Percentiles rank a stretch among this genome's conserved stretches.
Evolutionary conservation across 1,140 invertebrate genomes (phyloP).

Genomic region (Drosophila punjabiensis): DNA sequence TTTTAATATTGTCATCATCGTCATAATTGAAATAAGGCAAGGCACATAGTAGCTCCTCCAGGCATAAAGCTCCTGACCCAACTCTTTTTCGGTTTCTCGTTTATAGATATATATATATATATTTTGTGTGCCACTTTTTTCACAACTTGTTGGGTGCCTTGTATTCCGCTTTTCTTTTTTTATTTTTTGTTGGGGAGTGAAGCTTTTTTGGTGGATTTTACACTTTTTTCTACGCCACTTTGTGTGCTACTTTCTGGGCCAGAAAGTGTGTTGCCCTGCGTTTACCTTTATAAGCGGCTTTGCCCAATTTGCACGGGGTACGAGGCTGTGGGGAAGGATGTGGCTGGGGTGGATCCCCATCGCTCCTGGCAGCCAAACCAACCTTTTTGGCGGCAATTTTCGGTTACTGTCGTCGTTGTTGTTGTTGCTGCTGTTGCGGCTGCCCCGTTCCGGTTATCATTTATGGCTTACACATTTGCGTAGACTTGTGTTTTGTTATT

Average conservation of each 20-base stretch:
- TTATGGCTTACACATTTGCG: conserved; percentile 81
- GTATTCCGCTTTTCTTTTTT: not conserved
- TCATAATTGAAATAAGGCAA: conserved; percentile 77
- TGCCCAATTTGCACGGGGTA: conserved; percentile 68
- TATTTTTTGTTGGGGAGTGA: conserved; percentile 2
- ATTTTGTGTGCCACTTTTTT: conserved; percentile 72
- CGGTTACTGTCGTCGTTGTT: conserved; percentile 39
- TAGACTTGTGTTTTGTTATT: conserved; percentile 47
- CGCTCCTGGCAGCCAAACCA: conserved; percentile 15
- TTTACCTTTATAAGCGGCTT: conserved; percentile 84
- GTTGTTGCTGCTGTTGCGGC: conserved; percentile 45
- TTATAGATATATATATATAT: conserved; percentile 20
- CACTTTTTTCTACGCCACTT: conserved; percentile 53
- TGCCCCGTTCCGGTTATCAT: conserved; percentile 67
- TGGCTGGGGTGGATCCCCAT: not conserved
- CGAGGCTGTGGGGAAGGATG: conserved; percentile 11
- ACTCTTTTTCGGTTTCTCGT: conserved; percentile 40
- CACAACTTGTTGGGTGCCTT: conserved; percentile 62
- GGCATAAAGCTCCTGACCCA: conserved; percentile 42
- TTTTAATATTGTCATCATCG: conserved; percentile 80
- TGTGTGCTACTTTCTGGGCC: conserved; percentile 76
- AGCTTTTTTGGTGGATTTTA: conserved; percentile 26
- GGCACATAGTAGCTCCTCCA: conserved; percentile 40
- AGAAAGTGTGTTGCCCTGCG: conserved; percentile 72
- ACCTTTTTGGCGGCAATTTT: conserved; percentile 35